These are phyloP conservation scores for Tenthredo notha DNA, from an alignment of 2,888 invertebrate species.

Conservation along the genomic window DNA sequence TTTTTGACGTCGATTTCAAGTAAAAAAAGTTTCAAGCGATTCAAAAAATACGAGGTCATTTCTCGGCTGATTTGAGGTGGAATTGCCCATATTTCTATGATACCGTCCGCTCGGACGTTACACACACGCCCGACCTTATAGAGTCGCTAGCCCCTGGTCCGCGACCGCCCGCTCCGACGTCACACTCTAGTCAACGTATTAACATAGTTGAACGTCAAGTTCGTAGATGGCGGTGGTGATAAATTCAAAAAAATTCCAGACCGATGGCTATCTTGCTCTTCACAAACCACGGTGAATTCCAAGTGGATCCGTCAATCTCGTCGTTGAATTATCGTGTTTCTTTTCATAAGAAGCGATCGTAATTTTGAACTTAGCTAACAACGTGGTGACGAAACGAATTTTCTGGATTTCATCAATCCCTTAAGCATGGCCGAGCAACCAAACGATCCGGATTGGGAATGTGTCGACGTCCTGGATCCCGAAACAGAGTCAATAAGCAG, in stretches of 20 bases:
- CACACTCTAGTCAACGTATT: not conserved
- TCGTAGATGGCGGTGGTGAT: not conserved
- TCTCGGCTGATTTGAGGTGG: too few relatives aligned
- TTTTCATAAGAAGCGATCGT: not conserved
- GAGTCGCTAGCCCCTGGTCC: too few relatives aligned
- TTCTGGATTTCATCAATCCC: not conserved
- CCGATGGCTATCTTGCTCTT: conserved; percentile 21
- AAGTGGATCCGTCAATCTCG: conserved; percentile 18
- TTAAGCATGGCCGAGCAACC: conserved; percentile 36
- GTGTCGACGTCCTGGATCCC: conserved; percentile 23
- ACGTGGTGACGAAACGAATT: conserved; percentile 4
- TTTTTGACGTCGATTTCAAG: too few relatives aligned
- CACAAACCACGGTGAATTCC: conserved; percentile 10
- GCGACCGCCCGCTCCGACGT: too few relatives aligned
- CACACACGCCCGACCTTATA: too few relatives aligned
- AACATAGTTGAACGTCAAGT: not conserved
- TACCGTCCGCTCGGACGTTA: too few relatives aligned
- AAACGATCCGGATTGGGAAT: conserved; percentile 29
- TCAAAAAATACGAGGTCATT: too few relatives aligned
- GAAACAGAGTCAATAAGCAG: conserved; percentile 13
- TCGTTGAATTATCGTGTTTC: conserved; percentile 14
- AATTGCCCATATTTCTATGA: too few relatives aligned
- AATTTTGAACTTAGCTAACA: not conserved
- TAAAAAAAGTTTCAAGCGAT: too few relatives aligned
- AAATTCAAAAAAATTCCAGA: not conserved